A percentile compares a stretch with the other conserved stretches of the same genome.
Evolutionary conservation across 1,140 invertebrate species (phyloP).

Genomic region (Mamestra configurata): DNA sequence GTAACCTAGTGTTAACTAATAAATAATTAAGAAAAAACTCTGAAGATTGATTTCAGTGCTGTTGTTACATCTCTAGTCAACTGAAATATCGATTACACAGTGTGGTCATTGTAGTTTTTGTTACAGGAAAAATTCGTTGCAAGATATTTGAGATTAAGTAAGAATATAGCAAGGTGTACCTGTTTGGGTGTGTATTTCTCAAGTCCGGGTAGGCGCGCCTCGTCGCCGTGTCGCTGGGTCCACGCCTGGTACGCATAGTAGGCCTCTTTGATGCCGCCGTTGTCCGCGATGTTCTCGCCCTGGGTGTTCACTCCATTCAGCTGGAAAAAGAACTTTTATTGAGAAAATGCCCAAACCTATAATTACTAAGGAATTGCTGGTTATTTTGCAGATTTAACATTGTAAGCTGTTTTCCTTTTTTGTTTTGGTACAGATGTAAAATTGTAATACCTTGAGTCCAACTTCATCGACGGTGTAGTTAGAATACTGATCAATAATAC

Average conservation of each 20-base stretch:
- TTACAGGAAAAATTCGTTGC: background rate
- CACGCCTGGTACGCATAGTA: conserved; percentile 94
- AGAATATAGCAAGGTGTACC: conserved; percentile 61
- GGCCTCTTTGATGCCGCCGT: conserved; percentile 95
- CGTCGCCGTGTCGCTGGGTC: conserved; percentile 90
- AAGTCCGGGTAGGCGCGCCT: conserved; percentile 91
- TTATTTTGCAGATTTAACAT: too few relatives aligned
- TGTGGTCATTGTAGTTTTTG: background rate
- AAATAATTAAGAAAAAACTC: conserved; percentile 33
- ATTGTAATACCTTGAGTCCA: conserved; percentile 89
- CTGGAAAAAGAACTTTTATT: too few relatives aligned
- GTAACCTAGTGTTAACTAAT: conserved; percentile 32
- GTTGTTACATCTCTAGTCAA: background rate
- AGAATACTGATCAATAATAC: conserved; percentile 96
- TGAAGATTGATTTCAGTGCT: conserved; percentile 26
- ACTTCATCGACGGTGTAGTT: conserved; percentile 93
- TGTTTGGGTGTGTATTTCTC: conserved; percentile 91
- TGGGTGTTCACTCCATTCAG: conserved; percentile 96
- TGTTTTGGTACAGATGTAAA: too few relatives aligned
- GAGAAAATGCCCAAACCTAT: too few relatives aligned
- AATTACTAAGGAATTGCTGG: too few relatives aligned
- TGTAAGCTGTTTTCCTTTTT: too few relatives aligned
- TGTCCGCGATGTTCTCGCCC: conserved; percentile 97
- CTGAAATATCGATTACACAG: conserved; percentile 6
- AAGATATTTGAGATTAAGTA: background rate